Evolutionary conservation across 2,888 invertebrate species (phyloP).

Genomic region (Neoascia interrupta): DNA sequence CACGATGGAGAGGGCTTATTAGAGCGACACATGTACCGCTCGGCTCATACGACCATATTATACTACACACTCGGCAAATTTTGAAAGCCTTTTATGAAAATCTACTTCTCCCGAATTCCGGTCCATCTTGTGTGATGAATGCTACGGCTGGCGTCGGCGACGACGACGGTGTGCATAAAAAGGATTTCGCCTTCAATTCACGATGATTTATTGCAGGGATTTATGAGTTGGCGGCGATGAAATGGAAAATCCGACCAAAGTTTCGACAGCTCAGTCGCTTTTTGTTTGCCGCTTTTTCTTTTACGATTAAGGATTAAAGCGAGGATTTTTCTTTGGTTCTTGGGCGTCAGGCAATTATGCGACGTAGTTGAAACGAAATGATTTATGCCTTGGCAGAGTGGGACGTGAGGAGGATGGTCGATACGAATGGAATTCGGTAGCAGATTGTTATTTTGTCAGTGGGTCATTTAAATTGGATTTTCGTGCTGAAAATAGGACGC

Average conservation of each 20-base stretch:
- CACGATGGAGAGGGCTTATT: conserved; percentile 5
- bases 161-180: conserved; percentile 10
- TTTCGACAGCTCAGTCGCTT: conserved; percentile 24
- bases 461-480: conserved; percentile 60
- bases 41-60: too few relatives aligned
- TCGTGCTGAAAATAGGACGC: too few relatives aligned
- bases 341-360: conserved; percentile 51
- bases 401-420: neutral
- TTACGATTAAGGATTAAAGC: conserved; percentile 43
- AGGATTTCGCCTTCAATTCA: conserved; percentile 52
- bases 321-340: conserved; percentile 38
- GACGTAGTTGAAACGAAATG: conserved; percentile 40
- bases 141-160: conserved; percentile 5
- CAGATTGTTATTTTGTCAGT: conserved; percentile 48
- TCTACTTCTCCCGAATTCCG: neutral
- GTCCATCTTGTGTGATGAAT: conserved; percentile 47
- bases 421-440: conserved; percentile 5
- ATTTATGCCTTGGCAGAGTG: conserved; percentile 44
- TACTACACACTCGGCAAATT: too few relatives aligned
- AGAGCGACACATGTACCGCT: conserved; percentile 5
- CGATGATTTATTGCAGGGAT: conserved; percentile 64
- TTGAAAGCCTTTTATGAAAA: neutral
- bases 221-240: conserved; percentile 65
- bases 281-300: conserved; percentile 20
- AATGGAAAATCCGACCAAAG: conserved; percentile 60